phyloP scores from a whole-genome alignment of 2,797 vertebrate species.

The Aratinga solstitialis region DNA sequence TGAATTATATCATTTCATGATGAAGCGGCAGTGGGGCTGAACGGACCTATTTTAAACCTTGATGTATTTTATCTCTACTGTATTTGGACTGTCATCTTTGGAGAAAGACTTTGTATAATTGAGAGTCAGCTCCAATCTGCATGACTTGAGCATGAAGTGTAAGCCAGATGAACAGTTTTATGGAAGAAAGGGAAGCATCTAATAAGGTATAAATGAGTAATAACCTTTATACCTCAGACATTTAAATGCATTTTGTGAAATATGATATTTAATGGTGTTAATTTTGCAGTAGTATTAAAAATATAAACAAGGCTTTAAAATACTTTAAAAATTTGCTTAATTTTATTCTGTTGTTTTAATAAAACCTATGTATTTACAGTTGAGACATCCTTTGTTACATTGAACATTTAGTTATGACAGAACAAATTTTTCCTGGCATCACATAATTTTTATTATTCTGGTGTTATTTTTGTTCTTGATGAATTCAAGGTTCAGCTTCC shows the following conservation, averaged over 20 bases:
- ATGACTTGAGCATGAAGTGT: constrained; percentile 80
- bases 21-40: constrained; percentile 88
- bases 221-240: constrained; percentile 65
- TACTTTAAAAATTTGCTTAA: background rate
- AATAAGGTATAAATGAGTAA: constrained; percentile 78
- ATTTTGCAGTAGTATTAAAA: constrained; percentile 19
- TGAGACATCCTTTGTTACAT: background rate
- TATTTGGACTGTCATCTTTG: constrained; percentile 91
- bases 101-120: constrained; percentile 88
- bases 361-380: background rate
- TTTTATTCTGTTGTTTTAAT: background rate
- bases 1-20: constrained; percentile 87
- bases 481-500: background rate
- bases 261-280: constrained; percentile 26
- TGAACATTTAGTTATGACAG: background rate
- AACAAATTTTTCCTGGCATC: background rate
- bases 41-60: constrained; percentile 93
- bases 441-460: background rate
- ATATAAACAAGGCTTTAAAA: constrained; percentile 39
- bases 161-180: constrained; percentile 69
- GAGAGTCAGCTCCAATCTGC: constrained; percentile 91
- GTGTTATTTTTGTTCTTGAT: background rate
- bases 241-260: constrained; percentile 52
- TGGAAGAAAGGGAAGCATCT: constrained; percentile 72
- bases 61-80: constrained; percentile 93